These are phyloP conservation scores for Anthrax anthrax DNA, from an alignment of 2,888 invertebrate species.

Conservation along the genomic window DNA sequence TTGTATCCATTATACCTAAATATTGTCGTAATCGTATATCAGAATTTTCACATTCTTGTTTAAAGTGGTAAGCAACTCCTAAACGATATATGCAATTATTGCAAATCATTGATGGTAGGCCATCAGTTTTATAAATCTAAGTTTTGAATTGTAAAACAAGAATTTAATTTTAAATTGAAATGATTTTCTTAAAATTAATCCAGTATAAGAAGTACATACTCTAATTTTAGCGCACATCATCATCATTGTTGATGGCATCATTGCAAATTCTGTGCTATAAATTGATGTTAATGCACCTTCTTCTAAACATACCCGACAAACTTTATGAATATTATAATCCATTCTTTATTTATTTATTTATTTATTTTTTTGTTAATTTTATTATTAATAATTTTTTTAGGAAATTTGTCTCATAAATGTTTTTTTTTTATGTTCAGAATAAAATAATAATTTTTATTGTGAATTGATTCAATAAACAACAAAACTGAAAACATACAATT, in stretches of 20 bases:
- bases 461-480: no score
- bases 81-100: constrained; percentile 47
- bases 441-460: no score
- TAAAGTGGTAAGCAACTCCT: constrained; percentile 47
- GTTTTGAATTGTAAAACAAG: constrained; percentile 4
- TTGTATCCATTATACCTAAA: constrained; percentile 36
- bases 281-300: constrained; percentile 45
- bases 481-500: no score
- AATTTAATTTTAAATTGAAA: no score
- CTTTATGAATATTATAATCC: constrained; percentile 36
- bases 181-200: no score
- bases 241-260: constrained; percentile 45
- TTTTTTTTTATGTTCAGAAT: no score
- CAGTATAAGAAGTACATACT: no score
- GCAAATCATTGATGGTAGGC: constrained; percentile 44
- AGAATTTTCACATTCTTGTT: constrained; percentile 46
- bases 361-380: no score
- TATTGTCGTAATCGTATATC: constrained; percentile 43
- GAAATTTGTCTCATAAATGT: no score
- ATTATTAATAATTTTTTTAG: no score
- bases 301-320: constrained; percentile 46
- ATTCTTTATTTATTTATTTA: constrained; percentile 16
- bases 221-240: constrained; percentile 44
- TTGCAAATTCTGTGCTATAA: constrained; percentile 43
- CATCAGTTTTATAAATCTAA: constrained; percentile 40